Evolutionary conservation across 1,140 invertebrate genomes (phyloP).

Genomic region (Papilio glaucus): DNA sequence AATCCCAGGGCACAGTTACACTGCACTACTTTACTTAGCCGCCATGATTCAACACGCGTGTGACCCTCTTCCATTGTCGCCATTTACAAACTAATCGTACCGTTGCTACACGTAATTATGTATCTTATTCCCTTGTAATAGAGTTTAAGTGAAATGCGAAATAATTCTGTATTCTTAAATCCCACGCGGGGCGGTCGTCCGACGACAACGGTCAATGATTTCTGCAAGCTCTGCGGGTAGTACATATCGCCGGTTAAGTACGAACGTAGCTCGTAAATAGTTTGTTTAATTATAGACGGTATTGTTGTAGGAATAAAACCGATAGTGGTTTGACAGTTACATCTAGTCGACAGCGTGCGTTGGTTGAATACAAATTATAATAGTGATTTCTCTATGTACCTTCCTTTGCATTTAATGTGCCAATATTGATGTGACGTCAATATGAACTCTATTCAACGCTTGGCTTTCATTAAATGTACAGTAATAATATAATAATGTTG

Average conservation of each 20-base stretch:
- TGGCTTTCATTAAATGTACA: not conserved
- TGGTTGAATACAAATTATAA: slow-evolving; percentile 25
- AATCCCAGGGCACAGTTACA: slow-evolving; percentile 66
- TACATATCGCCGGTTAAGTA: not conserved
- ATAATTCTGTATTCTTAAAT: slow-evolving; percentile 41
- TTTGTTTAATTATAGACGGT: slow-evolving; percentile 8
- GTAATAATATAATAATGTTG: too few relatives aligned
- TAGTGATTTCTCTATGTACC: slow-evolving; percentile 31
- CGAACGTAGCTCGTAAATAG: not conserved
- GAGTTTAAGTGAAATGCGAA: slow-evolving; percentile 16
- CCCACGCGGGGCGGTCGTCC: slow-evolving; percentile 52
- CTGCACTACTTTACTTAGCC: slow-evolving; percentile 69
- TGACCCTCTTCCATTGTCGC: slow-evolving; percentile 66
- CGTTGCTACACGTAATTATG: slow-evolving; percentile 36
- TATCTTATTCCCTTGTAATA: slow-evolving; percentile 39
- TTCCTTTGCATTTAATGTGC: not conserved
- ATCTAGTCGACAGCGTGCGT: not conserved
- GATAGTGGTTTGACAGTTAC: not conserved
- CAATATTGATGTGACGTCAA: not conserved
- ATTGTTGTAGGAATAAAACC: not conserved
- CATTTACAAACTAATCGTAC: slow-evolving; percentile 41
- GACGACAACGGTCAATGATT: slow-evolving; percentile 61
- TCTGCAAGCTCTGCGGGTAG: slow-evolving; percentile 42
- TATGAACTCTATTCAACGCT: not conserved
- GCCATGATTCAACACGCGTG: slow-evolving; percentile 62